phyloP scores from a whole-genome alignment of 2,888 invertebrate genomes.

The Cataglyphis livida region DNA sequence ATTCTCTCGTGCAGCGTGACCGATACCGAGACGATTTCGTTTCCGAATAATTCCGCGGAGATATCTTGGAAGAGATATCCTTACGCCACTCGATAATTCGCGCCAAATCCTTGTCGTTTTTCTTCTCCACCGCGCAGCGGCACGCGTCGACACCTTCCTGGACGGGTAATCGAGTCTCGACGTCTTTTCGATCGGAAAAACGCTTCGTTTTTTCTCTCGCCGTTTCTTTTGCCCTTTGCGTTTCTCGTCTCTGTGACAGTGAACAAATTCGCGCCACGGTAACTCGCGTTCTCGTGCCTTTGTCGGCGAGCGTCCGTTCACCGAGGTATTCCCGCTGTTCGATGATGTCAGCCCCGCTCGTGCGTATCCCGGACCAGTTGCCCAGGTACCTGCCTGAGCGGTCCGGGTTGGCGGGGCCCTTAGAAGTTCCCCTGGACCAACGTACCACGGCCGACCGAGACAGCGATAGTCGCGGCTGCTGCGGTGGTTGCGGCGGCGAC shows the following conservation, averaged over 20 bases:
- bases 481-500: slow-evolving; percentile 57
- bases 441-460: slow-evolving; percentile 60
- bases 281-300: slow-evolving; percentile 34
- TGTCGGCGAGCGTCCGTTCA: slow-evolving; percentile 63
- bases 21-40: not conserved
- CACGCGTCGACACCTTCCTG: slow-evolving; percentile 33
- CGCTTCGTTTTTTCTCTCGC: not conserved
- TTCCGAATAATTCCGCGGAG: not conserved
- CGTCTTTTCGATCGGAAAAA: slow-evolving; percentile 21
- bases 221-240: slow-evolving; percentile 43
- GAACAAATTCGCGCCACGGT: slow-evolving; percentile 12
- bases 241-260: slow-evolving; percentile 36
- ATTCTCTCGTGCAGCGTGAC: not conserved
- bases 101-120: slow-evolving; percentile 48
- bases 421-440: slow-evolving; percentile 81
- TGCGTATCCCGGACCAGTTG: slow-evolving; percentile 78
- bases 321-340: slow-evolving; percentile 71
- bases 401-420: slow-evolving; percentile 80
- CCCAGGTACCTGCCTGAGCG: slow-evolving; percentile 77
- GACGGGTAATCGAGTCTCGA: slow-evolving; percentile 12
- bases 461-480: slow-evolving; percentile 56
- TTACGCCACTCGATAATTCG: slow-evolving; percentile 52
- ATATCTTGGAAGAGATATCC: slow-evolving; percentile 42
- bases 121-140: slow-evolving; percentile 14
- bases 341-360: slow-evolving; percentile 80